Evolutionary conservation across 2,888 invertebrate genomes (phyloP), one percentile per base, ranked within the genome.

Genomic region (Polydrusus cervinus): DNA sequence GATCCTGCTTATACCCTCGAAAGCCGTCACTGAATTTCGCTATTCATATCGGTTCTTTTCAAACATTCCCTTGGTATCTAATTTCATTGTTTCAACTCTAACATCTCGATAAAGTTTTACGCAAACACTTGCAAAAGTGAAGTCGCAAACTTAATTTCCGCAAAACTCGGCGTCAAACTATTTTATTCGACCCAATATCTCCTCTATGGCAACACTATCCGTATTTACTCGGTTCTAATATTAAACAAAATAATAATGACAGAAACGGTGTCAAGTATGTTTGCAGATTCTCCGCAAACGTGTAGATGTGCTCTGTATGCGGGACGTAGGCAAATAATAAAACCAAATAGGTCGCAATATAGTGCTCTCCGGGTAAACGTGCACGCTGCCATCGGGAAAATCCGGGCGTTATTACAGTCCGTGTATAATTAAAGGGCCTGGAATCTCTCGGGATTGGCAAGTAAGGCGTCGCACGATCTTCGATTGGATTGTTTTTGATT

Each of bases 231-330:
- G 34, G 60, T 75, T 70, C 66, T 66, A 62, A 74, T 74, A 71
- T 74, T 71, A 68, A 67, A 60, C 77, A 74, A 74, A 77, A 77
- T 74, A 77, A 77, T 77, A 77, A 77, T 71, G 77, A 74, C 74
- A 74, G 74, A 74, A 77, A 74, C 74, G 77, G 77, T 77, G 77
- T 77, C 77, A 77, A 77, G 74, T 74, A 65, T 77, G 71, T 77
- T 77, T 77, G 67, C 74, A 60, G 68, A 74, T 71, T 74, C 70
- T 71, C 74, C 74, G 62, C 68, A 74, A 76, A 74, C 77, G 74
- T 77, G 77, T 77, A 77, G 74, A 74, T 68, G 71, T 65, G 53
- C 70, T 65, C 62, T 76, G 69, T 71, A 75, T 77, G 75, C 71
- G 75, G 73, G 70, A 60, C 73, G 45, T 70, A 68, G 62, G 78